Conservation (phyloP, 2,888 invertebrate species). For the Onchidella celtica region DNA sequence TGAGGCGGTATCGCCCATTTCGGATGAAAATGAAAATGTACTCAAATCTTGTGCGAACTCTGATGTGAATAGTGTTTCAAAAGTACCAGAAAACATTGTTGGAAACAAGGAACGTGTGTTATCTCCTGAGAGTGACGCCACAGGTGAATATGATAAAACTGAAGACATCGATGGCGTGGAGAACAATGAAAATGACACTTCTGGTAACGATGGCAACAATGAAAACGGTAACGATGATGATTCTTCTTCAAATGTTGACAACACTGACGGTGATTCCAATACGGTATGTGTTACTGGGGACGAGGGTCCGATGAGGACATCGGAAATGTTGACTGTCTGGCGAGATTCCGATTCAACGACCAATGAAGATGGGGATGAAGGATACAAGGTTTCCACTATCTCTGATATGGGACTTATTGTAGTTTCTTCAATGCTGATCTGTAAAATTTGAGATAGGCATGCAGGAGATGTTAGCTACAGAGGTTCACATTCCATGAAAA, state of each 20-base stretch:
- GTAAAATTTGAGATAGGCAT: too few relatives aligned
- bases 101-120: neutral
- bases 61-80: too few relatives aligned
- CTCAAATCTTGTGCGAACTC: too few relatives aligned
- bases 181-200: neutral
- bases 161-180: neutral
- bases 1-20: too few relatives aligned
- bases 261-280: neutral
- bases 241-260: neutral
- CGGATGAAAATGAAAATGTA: too few relatives aligned
- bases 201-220: neutral
- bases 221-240: neutral
- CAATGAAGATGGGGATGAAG: neutral
- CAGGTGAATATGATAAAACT: neutral
- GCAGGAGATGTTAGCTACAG: too few relatives aligned
- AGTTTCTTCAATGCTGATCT: neutral
- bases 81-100: too few relatives aligned
- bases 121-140: neutral
- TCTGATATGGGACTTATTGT: neutral
- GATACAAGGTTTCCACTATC: neutral
- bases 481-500: too few relatives aligned
- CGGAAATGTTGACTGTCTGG: neutral
- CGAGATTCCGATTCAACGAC: neutral
- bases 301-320: neutral
- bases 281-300: neutral